A percentile compares a stretch with the other conserved stretches of the same genome.
Conservation (phyloP, 2,797 vertebrate species). For the Gouania willdenowi region DNA sequence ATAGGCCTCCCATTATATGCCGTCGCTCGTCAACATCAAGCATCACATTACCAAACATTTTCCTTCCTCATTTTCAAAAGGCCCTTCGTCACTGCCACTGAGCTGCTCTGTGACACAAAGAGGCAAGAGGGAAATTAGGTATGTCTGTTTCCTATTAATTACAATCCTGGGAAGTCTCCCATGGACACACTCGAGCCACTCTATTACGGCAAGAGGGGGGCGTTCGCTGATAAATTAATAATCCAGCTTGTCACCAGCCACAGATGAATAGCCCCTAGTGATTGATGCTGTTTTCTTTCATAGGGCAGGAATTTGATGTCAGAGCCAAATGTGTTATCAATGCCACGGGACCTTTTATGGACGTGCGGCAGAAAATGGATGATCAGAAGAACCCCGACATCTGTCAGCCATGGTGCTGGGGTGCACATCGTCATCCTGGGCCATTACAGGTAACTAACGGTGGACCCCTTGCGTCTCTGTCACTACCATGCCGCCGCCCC, state of each 20-base stretch:
- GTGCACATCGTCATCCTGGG: conserved; percentile 92
- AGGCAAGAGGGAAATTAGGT: conserved; percentile 82
- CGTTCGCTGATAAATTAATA: conserved; percentile 85
- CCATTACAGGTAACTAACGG: conserved; percentile 93
- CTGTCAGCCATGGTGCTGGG: conserved; percentile 90
- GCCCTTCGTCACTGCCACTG: conserved; percentile 67
- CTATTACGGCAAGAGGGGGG: conserved; percentile 76
- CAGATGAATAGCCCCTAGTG: conserved; percentile 81
- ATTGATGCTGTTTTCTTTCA: conserved; percentile 89
- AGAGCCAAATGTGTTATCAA: conserved; percentile 99
- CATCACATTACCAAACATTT: conserved; percentile 73
- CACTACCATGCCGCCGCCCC: no score
- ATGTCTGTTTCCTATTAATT: conserved; percentile 86
- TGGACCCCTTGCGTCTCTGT: conserved; percentile 84
- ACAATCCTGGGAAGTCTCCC: conserved; percentile 81
- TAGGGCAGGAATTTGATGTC: conserved; percentile 96
- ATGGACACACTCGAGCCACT: conserved; percentile 75
- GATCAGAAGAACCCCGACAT: conserved; percentile 83
- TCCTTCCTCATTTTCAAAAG: conserved; percentile 65
- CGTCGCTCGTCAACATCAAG: conserved; percentile 62
- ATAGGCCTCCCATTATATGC: conserved; percentile 66
- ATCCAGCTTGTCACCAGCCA: conserved; percentile 76
- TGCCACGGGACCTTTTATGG: conserved; percentile 96
- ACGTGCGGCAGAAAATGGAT: conserved; percentile 92
- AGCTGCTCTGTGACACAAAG: conserved; percentile 76